Conservation (phyloP, 2,113 vertebrate genomes). For the Peromyscus maniculatus region DNA sequence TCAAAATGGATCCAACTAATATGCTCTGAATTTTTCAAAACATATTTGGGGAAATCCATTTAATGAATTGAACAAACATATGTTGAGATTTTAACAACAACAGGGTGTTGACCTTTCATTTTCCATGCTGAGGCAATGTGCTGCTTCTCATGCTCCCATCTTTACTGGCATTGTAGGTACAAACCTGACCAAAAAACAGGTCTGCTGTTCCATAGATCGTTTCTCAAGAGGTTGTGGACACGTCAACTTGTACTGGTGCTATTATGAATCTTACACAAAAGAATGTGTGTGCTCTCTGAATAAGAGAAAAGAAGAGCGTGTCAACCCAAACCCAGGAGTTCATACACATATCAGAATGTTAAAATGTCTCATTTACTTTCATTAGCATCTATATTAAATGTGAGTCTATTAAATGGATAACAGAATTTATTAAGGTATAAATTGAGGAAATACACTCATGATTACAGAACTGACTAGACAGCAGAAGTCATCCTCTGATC, state of each 20-base stretch:
- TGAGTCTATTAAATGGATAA: no score
- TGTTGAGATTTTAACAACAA: neutral
- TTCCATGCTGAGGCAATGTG: neutral
- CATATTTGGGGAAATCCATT: neutral
- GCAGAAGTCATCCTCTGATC: no score
- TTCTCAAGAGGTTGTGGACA: neutral
- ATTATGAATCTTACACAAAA: neutral
- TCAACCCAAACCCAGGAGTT: neutral
- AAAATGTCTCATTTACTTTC: no score
- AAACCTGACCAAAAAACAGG: neutral
- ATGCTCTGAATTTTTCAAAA: conserved; percentile 8
- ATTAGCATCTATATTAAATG: no score
- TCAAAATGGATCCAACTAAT: neutral
- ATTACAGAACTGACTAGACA: no score
- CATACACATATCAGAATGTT: neutral
- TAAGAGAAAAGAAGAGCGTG: neutral
- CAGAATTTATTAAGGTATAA: no score
- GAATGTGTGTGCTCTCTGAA: fast-evolving
- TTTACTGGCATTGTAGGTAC: neutral
- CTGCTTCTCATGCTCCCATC: neutral
- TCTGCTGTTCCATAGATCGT: neutral
- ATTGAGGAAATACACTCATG: no score
- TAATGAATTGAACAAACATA: neutral
- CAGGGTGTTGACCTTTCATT: neutral
- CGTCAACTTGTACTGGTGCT: neutral